Base-by-base conservation (phyloP, 2,888 invertebrate genomes). In the Poecilus cupreus region DNA sequence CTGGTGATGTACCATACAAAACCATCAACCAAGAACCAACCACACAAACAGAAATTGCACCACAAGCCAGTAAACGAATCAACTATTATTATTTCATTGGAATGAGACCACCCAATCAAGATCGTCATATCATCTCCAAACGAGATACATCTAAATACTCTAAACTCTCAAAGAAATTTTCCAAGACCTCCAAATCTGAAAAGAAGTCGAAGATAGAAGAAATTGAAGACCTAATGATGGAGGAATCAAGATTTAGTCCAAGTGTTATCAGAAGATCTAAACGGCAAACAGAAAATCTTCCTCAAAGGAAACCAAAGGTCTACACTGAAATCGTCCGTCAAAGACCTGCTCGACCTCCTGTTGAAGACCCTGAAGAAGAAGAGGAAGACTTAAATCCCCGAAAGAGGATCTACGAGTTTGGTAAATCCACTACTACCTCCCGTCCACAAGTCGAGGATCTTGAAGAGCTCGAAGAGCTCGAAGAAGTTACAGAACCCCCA, bases 31-130 rank as follows among this genome's bases (percentile, higher is more conserved):
- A 18, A 81, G 82, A 70, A 64, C 72, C 16, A 60, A 46, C 32
- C 22, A 24, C 22, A 57, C n/a, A 24, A 60, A 5, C 11, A 43
- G n/a, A 11, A 43, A 0, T 43, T 1, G 18, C 16, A 6, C 18
- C 32, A 79, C 82, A 60, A 43, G 54, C 20, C 13, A 60, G 6
- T 6, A 13, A 60, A 60, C 24, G 4, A 11, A 26, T 88, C 13
- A 89, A 89, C 76, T 86, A 85, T 49, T 89, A 85, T 80, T 84
- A 85, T 10, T 87, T 89, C 1, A 74, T 85, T 3, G 89, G 89
- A 1, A 87, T 89, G 87, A 88, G 86, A 84, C 89, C 89, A 8
- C 89, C 89, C 37, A 1, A 75, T 10, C 83, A 83, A 3, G 83
- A 84, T 22, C 86, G 86, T 82, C 87, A 85, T 77, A 84, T 82